Conservation (phyloP, 2,113 vertebrate species). For the Paracyprichromis sp. region DNA sequence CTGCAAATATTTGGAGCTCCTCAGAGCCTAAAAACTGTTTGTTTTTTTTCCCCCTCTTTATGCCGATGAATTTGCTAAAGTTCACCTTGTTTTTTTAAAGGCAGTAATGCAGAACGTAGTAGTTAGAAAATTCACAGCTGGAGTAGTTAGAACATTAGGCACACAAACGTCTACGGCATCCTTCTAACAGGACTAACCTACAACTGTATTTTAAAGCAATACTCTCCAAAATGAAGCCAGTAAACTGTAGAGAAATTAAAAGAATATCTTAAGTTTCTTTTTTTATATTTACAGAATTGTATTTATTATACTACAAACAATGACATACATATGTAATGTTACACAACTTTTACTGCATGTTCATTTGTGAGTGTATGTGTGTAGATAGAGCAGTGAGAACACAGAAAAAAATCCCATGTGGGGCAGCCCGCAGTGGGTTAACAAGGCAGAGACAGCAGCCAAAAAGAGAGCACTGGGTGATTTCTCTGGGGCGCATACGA, state of each 20-base stretch:
- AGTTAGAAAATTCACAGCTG: neutral
- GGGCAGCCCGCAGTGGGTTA: slow-evolving; percentile 60
- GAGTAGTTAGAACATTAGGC: neutral
- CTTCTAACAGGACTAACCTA: neutral
- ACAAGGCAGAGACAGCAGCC: slow-evolving; percentile 71
- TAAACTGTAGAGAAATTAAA: neutral
- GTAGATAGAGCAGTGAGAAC: slow-evolving; percentile 67
- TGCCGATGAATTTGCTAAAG: neutral
- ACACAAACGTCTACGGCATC: neutral
- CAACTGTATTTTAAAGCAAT: neutral
- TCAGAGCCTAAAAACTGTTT: neutral
- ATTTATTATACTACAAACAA: slow-evolving; percentile 77
- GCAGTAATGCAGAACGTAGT: neutral
- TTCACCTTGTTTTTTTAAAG: neutral
- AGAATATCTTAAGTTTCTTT: neutral
- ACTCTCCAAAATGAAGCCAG: neutral
- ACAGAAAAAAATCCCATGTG: slow-evolving; percentile 60
- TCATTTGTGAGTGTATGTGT: slow-evolving; percentile 48
- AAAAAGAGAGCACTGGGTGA: slow-evolving; percentile 49
- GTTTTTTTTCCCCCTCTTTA: neutral
- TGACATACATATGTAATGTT: slow-evolving; percentile 76
- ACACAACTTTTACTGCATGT: slow-evolving; percentile 72
- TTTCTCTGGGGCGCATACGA: slow-evolving; percentile 39
- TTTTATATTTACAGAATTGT: slow-evolving; percentile 74
- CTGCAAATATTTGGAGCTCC: neutral